Percentiles rank a stretch among this genome's conserved stretches.
These are phyloP conservation scores for Anthophora plumipes DNA, from an alignment of 2,888 invertebrate species.

Conservation along the genomic window DNA sequence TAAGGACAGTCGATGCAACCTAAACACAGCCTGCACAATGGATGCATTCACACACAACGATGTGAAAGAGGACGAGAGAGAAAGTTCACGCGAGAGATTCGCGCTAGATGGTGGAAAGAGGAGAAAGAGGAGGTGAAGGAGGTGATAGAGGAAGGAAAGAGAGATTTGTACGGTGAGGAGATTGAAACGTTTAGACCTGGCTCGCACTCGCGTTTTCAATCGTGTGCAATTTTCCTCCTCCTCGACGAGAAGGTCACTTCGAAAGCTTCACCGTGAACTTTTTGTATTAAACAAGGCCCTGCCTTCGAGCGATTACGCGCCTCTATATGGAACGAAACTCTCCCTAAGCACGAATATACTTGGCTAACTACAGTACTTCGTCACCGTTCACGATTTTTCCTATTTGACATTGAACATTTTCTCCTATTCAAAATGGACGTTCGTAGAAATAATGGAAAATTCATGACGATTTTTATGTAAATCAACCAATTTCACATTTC, in stretches of 20 bases:
- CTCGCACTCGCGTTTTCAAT: slow-evolving; percentile 23
- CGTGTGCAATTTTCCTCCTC: not conserved
- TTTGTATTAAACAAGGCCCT: not conserved
- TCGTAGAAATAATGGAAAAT: too few relatives aligned
- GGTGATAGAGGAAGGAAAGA: not conserved
- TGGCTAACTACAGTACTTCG: not conserved
- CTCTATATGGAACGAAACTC: not conserved
- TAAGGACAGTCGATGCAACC: slow-evolving; percentile 35
- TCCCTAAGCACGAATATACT: not conserved
- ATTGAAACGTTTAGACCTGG: slow-evolving; percentile 38
- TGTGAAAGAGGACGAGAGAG: slow-evolving; percentile 20
- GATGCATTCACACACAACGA: slow-evolving; percentile 32
- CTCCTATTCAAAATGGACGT: too few relatives aligned
- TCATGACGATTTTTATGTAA: too few relatives aligned
- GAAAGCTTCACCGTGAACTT: slow-evolving; percentile 6
- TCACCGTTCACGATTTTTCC: not conserved
- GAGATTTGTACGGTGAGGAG: not conserved
- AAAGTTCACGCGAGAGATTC: slow-evolving; percentile 22
- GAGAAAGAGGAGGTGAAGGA: slow-evolving; percentile 18
- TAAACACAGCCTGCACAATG: slow-evolving; percentile 27
- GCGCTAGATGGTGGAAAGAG: too few relatives aligned
- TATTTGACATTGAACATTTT: too few relatives aligned
- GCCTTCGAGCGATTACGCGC: slow-evolving; percentile 1
- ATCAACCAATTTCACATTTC: too few relatives aligned
- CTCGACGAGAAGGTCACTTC: slow-evolving; percentile 9